Evolutionary conservation across 2,113 vertebrate species (phyloP).

Genomic region (Albula goreensis): DNA sequence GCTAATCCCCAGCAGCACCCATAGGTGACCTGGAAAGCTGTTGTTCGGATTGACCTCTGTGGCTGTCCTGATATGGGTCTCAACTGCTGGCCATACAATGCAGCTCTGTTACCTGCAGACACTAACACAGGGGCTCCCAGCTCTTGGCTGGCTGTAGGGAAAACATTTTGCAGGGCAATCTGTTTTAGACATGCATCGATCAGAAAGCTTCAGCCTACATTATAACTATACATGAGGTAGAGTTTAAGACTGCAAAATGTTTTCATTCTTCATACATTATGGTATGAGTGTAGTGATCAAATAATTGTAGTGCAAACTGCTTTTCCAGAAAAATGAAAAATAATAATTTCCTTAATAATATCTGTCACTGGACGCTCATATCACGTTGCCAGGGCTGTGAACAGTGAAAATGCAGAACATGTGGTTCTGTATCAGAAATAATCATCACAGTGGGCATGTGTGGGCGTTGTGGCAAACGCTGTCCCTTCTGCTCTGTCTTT

Average conservation of each 20-base stretch:
- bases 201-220: background rate
- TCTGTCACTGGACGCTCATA: no score
- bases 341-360: no score
- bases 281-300: no score
- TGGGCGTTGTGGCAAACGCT: background rate
- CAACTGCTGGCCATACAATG: background rate
- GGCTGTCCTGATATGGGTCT: background rate
- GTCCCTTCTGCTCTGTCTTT: background rate
- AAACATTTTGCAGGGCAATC: background rate
- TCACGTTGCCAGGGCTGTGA: background rate
- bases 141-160: background rate
- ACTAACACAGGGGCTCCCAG: background rate
- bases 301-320: no score
- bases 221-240: background rate
- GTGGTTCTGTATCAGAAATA: background rate
- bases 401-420: background rate
- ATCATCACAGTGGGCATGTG: no score
- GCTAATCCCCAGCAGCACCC: background rate
- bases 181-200: background rate
- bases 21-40: background rate
- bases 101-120: background rate
- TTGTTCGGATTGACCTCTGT: background rate
- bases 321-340: no score
- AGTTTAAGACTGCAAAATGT: background rate
- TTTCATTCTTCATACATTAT: no score